Evolutionary conservation across 1,140 invertebrate species (phyloP).

Genomic region (Mamestra configurata): DNA sequence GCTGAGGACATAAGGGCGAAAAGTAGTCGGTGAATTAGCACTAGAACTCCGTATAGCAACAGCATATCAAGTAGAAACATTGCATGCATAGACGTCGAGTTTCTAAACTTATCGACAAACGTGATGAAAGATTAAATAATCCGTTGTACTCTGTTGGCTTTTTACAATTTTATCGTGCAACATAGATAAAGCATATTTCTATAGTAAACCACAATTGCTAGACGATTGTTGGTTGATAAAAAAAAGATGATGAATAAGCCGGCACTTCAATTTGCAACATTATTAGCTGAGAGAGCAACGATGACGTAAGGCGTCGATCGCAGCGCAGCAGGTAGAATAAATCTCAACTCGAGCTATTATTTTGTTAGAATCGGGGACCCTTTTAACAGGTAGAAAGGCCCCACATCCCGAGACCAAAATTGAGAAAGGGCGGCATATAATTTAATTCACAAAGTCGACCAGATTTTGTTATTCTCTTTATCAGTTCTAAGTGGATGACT

Average conservation of each 20-base stretch:
- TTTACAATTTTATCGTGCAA: constrained; percentile 4
- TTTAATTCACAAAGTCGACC: neutral
- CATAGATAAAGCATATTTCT: neutral
- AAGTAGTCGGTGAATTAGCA: neutral
- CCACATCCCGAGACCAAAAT: neutral
- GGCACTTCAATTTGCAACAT: neutral
- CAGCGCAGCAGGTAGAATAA: constrained; percentile 21
- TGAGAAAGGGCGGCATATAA: neutral
- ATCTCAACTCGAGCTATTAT: constrained; percentile 12
- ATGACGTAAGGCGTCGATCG: neutral
- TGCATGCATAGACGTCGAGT: constrained; percentile 3
- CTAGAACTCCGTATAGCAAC: neutral
- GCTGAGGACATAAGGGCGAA: too few relatives aligned
- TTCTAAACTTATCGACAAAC: constrained; percentile 30
- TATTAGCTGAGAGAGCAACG: neutral
- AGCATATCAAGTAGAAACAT: constrained; percentile 18
- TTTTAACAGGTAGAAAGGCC: constrained; percentile 18
- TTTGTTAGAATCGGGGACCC: neutral
- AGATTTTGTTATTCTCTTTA: neutral
- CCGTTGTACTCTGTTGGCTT: constrained; percentile 31
- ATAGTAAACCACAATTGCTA: neutral
- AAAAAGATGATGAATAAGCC: neutral
- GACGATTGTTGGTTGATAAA: neutral
- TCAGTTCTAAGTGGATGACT: neutral
- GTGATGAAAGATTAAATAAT: constrained; percentile 24